Evolutionary conservation across 2,113 vertebrate species (phyloP).

Genomic region (Halichoerus grypus): DNA sequence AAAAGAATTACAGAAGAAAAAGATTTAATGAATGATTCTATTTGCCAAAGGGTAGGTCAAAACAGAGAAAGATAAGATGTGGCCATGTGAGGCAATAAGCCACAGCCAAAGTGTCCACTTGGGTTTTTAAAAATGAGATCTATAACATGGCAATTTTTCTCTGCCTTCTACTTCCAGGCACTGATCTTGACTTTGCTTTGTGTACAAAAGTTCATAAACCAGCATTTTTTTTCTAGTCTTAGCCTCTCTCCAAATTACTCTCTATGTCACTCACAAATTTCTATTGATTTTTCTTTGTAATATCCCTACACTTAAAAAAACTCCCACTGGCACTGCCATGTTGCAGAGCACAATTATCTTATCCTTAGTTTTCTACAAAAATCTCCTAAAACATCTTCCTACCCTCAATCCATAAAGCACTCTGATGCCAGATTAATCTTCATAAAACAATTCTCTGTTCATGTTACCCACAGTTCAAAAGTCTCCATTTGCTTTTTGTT

Average conservation of each 20-base stretch:
- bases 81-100: neutral
- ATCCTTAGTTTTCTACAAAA: neutral
- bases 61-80: neutral
- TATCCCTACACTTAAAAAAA: neutral
- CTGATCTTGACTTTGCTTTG: neutral
- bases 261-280: neutral
- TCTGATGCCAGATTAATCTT: neutral
- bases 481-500: neutral
- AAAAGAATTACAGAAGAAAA: neutral
- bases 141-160: neutral
- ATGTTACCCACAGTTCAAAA: neutral
- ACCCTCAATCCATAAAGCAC: neutral
- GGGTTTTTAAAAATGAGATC: neutral
- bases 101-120: neutral
- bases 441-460: neutral
- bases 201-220: neutral
- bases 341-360: neutral
- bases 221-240: neutral
- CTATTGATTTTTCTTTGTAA: neutral
- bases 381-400: neutral
- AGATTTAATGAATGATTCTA: constrained; percentile 2
- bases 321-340: neutral
- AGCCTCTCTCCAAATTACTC: neutral
- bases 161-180: neutral
- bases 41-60: neutral